Evolutionary conservation across 2,888 invertebrate genomes (phyloP).

Genomic region (Nomada goodeniana): DNA sequence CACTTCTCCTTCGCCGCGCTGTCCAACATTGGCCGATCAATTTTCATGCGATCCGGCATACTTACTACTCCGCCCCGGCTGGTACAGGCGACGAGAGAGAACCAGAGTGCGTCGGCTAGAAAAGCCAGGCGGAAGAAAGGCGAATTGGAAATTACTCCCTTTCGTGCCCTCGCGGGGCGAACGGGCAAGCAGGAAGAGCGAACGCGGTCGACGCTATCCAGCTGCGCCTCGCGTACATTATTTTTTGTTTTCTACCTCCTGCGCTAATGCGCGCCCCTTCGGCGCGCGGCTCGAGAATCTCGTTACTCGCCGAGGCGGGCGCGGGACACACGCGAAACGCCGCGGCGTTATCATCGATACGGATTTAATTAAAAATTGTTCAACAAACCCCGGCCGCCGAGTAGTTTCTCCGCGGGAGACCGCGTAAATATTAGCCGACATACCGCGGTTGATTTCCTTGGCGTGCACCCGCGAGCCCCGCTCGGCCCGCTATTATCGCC

Average conservation of each 20-base stretch:
- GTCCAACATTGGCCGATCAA: conserved; percentile 66
- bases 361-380: conserved; percentile 80
- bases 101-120: not conserved
- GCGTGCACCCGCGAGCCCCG: conserved; percentile 45
- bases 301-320: conserved; percentile 28
- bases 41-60: conserved; percentile 57
- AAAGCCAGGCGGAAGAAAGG: conserved; percentile 16
- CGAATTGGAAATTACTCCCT: conserved; percentile 75
- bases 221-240: conserved; percentile 50
- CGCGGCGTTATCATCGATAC: conserved; percentile 67
- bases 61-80: conserved; percentile 35
- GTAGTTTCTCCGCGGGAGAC: conserved; percentile 46
- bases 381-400: conserved; percentile 63
- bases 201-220: conserved; percentile 50
- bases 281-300: conserved; percentile 28
- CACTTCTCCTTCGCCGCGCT: conserved; percentile 19
- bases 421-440: conserved; percentile 76
- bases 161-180: conserved; percentile 71
- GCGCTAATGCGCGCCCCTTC: conserved; percentile 37
- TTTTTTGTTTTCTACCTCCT: conserved; percentile 36
- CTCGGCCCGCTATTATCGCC: conserved; percentile 52
- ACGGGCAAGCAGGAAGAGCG: conserved; percentile 70
- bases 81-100: conserved; percentile 16
- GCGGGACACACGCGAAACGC: conserved; percentile 6
- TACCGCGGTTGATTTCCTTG: conserved; percentile 82